Evolutionary conservation across 53 echinoderm and acorn worm species (phyloP), one percentile per base, ranked within the genome.

Genomic region (Astropecten irregularis): DNA sequence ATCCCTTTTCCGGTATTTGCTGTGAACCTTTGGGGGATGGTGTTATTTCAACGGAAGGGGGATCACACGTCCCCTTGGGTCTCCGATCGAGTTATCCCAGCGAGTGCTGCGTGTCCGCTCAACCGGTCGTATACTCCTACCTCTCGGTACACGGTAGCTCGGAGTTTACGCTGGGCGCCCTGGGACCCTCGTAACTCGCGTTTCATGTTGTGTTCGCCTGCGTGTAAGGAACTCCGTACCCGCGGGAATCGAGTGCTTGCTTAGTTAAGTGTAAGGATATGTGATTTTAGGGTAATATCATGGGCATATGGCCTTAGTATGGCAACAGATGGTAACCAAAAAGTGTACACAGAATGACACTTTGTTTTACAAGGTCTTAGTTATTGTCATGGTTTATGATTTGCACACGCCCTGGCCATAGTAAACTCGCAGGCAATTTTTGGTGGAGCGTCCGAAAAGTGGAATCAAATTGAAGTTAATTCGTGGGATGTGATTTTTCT

Each of bases 351-450:
- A 61, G 33, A 62, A 46, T 62, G 61, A 79, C 79, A 79, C 79
- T 79, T 79, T 79, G 62, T 79, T 79, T 79, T 79, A 79, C 79
- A 79, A 79, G 28, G 39, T 42, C 32, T 33, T 46, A 18, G 58
- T 27, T 39, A 39, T 56, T 59, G 77, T 42, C 60, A 58, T 30
- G 62, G 61, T 58, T 47, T 37, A 21, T 48, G 35, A 16, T 60
- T 79, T 71, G 32, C 46, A 61, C 61, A 61, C 46, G 30, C 71
- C 19, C n/a, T 30, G 79, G 37, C 38, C 48, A 79, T 62, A 60
- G 44, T 31, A 39, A 42, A 30, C 79, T 56, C 61, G 60, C 32
- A 1, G 61, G 19, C 29, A 40, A 29, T 38, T 58, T 76, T 57
- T 66, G 66, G 66, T 18, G 40, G 21, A 5, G 38, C 38, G 21